Evolutionary conservation across 2,113 vertebrate genomes (phyloP).

Genomic region (Antechinus stuartii): DNA sequence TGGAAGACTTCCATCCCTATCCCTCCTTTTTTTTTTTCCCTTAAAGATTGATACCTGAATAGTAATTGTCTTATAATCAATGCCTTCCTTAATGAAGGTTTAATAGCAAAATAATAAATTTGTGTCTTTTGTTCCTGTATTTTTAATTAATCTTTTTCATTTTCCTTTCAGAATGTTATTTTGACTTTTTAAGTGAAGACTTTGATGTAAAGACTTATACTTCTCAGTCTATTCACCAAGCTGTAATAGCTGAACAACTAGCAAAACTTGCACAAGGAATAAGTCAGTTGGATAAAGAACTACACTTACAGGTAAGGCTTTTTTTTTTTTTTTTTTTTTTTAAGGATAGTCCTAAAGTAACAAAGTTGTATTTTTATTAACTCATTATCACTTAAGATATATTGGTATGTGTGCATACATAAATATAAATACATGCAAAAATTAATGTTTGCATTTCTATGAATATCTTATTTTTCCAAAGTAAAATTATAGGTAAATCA

Average conservation of each 20-base stretch:
- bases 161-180: slow-evolving; percentile 90
- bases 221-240: slow-evolving; percentile 95
- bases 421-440: too few relatives aligned
- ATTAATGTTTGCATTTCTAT: background rate
- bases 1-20: background rate
- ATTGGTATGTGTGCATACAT: background rate
- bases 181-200: slow-evolving; percentile 91
- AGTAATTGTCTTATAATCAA: background rate
- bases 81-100: background rate
- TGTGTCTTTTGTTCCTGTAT: slow-evolving; percentile 25
- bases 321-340: background rate
- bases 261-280: slow-evolving; percentile 97
- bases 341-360: background rate
- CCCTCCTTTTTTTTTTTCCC: background rate
- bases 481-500: background rate
- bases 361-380: slow-evolving; percentile 39
- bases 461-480: background rate
- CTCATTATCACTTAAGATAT: slow-evolving; percentile 28
- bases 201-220: slow-evolving; percentile 98
- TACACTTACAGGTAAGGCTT: slow-evolving; percentile 92
- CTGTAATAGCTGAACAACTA: slow-evolving; percentile 95
- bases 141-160: slow-evolving; percentile 41
- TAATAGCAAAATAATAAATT: slow-evolving; percentile 8
- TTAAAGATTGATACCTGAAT: background rate
- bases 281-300: slow-evolving; percentile 97